phyloP scores from a whole-genome alignment of 2,888 invertebrate genomes.

The Cheilosia vernalis region DNA sequence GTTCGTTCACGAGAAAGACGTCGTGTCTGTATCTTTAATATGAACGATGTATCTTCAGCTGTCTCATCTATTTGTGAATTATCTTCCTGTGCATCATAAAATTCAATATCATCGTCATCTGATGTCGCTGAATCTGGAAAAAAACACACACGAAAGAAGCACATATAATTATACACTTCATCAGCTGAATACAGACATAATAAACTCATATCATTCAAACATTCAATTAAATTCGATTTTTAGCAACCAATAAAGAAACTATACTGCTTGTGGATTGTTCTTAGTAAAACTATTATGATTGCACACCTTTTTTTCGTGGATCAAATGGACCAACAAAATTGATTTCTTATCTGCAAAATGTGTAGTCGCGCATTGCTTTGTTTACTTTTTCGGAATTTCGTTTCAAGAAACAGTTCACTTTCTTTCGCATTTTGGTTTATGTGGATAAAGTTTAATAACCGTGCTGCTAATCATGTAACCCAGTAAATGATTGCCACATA shows the following conservation, averaged over 20 bases:
- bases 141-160: slow-evolving; percentile 26
- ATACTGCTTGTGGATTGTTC: not conserved
- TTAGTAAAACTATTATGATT: not conserved
- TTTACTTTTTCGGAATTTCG: slow-evolving; percentile 39
- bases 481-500: not conserved
- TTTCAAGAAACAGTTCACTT: slow-evolving; percentile 5
- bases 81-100: slow-evolving; percentile 88
- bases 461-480: not conserved
- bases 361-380: slow-evolving; percentile 27
- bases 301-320: not conserved
- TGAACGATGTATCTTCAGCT: slow-evolving; percentile 85
- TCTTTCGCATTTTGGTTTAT: not conserved
- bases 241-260: not conserved
- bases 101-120: slow-evolving; percentile 90
- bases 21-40: slow-evolving; percentile 86
- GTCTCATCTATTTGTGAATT: slow-evolving; percentile 77
- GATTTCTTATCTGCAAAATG: slow-evolving; percentile 29
- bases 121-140: slow-evolving; percentile 80
- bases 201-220: not conserved
- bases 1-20: slow-evolving; percentile 83
- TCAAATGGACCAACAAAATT: not conserved
- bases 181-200: not conserved
- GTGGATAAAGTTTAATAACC: not conserved
- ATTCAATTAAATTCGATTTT: not conserved
- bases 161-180: slow-evolving; percentile 15